phyloP scores from a whole-genome alignment of 1,140 invertebrate species.

The Pseudomyrmex gracilis region DNA sequence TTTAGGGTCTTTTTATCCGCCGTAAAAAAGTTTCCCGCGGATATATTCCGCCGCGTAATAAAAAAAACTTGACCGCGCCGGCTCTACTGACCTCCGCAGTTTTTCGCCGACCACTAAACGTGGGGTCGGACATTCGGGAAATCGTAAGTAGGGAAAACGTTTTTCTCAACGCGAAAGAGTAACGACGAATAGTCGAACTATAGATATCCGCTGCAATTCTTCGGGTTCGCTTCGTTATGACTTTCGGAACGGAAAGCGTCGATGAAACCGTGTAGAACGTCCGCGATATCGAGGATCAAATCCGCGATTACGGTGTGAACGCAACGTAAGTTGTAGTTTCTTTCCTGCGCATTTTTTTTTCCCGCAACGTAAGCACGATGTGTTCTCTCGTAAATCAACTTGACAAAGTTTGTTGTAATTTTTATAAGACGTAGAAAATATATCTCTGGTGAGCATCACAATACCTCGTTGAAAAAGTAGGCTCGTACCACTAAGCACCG shows the following conservation, averaged over 20 bases:
- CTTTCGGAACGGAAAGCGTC: neutral
- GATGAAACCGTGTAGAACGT: neutral
- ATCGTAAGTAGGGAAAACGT: slow-evolving; percentile 46
- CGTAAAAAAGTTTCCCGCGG: slow-evolving; percentile 59
- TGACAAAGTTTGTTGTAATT: neutral
- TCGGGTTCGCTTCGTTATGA: slow-evolving; percentile 13
- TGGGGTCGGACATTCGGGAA: slow-evolving; percentile 43
- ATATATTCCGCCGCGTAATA: slow-evolving; percentile 53
- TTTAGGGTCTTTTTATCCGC: slow-evolving; percentile 52
- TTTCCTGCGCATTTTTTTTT: no score
- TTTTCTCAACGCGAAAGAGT: slow-evolving; percentile 41
- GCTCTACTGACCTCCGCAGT: slow-evolving; percentile 54
- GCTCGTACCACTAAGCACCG: slow-evolving; percentile 1
- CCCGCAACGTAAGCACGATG: no score
- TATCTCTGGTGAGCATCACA: no score
- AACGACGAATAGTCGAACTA: neutral
- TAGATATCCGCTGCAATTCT: slow-evolving; percentile 10
- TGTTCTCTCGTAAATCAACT: neutral
- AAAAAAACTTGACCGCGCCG: slow-evolving; percentile 58
- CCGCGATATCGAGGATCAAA: slow-evolving; percentile 14
- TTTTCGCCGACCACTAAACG: slow-evolving; percentile 50
- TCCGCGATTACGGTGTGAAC: slow-evolving; percentile 3
- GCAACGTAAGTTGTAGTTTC: slow-evolving; percentile 15
- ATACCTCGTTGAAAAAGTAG: slow-evolving; percentile 11
- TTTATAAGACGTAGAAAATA: neutral